Evolutionary conservation across 2,797 vertebrate genomes (phyloP).

Genomic region (Chanos chanos): DNA sequence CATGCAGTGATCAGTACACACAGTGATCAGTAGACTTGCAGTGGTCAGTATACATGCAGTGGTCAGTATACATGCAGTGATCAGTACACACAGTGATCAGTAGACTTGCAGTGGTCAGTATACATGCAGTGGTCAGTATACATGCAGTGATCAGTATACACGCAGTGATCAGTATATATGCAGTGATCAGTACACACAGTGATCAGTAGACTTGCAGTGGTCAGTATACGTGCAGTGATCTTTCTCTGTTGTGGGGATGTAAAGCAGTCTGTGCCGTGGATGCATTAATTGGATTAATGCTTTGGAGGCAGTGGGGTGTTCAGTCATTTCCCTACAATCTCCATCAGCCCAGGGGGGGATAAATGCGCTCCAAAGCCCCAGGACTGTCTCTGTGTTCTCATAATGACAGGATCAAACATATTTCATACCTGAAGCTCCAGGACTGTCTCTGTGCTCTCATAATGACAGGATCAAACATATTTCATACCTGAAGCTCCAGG

Average conservation of each 20-base stretch:
- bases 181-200: no score
- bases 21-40: no score
- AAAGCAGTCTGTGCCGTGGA: constrained; percentile 39
- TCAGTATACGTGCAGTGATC: no score
- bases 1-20: no score
- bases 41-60: no score
- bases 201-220: no score
- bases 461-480: constrained; percentile 45
- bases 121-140: no score
- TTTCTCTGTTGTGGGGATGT: constrained; percentile 8
- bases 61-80: no score
- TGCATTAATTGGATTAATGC: constrained; percentile 69
- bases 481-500: constrained; percentile 6
- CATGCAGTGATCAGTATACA: no score
- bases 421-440: constrained; percentile 10
- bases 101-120: no score
- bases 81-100: no score
- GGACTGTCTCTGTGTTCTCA: constrained; percentile 53
- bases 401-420: constrained; percentile 47
- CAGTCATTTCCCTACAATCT: constrained; percentile 57
- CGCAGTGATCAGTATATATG: no score
- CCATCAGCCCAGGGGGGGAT: constrained; percentile 43
- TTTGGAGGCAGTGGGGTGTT: constrained; percentile 59
- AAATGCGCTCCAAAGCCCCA: constrained; percentile 52
- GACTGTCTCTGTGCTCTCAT: not conserved